Conservation (phyloP, 2,888 invertebrate genomes). For the Subacronicta megacephala region DNA sequence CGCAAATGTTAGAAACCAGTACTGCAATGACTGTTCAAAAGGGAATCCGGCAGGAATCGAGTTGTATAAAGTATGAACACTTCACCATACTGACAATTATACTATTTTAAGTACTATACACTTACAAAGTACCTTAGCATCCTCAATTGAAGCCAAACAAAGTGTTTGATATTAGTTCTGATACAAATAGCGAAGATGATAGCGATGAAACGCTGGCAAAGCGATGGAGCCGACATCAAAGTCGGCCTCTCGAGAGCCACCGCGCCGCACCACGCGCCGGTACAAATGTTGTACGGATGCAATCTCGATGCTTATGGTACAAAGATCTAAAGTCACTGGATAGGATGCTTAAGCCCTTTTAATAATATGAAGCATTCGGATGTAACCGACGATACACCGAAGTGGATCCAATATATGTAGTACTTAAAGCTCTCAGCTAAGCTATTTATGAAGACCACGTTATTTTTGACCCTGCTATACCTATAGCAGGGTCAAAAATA, state of each 20-base stretch:
- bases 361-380: not conserved
- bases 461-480: too few relatives aligned
- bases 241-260: conserved; percentile 49
- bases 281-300: conserved; percentile 53
- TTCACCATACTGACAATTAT: too few relatives aligned
- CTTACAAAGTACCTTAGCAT: conserved; percentile 19
- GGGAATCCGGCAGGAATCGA: too few relatives aligned
- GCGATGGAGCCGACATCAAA: conserved; percentile 50
- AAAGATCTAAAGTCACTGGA: conserved; percentile 18
- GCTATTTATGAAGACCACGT: too few relatives aligned
- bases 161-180: conserved; percentile 45
- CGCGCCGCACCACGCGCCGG: conserved; percentile 14
- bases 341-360: not conserved
- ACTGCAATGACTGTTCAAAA: too few relatives aligned
- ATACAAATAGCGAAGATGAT: conserved; percentile 34
- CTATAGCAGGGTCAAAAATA: too few relatives aligned
- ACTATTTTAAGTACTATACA: conserved; percentile 6
- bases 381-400: too few relatives aligned
- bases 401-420: too few relatives aligned
- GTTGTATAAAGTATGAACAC: too few relatives aligned
- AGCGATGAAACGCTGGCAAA: conserved; percentile 24
- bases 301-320: conserved; percentile 37
- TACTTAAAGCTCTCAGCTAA: too few relatives aligned
- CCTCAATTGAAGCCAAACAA: conserved; percentile 29
- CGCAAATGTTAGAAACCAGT: too few relatives aligned